Evolutionary conservation across 2,113 vertebrate genomes (phyloP).

Genomic region (Crotalus viridis): DNA sequence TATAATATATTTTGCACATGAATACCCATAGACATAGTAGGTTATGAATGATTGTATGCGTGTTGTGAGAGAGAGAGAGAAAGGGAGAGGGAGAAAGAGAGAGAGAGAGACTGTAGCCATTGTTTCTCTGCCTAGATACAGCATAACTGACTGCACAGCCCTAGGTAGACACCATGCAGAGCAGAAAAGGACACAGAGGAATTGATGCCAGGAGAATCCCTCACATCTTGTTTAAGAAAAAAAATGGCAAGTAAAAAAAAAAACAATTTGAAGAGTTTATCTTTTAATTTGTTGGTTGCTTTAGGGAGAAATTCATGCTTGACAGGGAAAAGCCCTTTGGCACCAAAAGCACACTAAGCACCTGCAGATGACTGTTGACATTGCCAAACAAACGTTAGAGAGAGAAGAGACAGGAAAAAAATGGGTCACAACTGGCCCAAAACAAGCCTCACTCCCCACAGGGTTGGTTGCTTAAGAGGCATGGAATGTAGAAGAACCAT

Average conservation of each 20-base stretch:
- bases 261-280: slow-evolving; percentile 10
- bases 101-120: not conserved
- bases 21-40: not conserved
- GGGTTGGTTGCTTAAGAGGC: not conserved
- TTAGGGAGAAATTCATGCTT: slow-evolving; percentile 24
- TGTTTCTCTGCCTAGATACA: slow-evolving; percentile 68
- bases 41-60: not conserved
- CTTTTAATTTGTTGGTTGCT: slow-evolving; percentile 23
- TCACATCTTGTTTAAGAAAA: slow-evolving; percentile 21
- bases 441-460: not conserved
- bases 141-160: slow-evolving; percentile 59
- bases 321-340: not conserved
- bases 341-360: not conserved
- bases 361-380: not conserved
- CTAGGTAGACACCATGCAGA: slow-evolving; percentile 54
- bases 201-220: slow-evolving; percentile 4
- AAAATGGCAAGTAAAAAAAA: not conserved
- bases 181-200: rapidly evolving
- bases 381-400: not conserved
- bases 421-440: not conserved
- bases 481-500: not conserved
- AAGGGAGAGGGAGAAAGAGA: not conserved
- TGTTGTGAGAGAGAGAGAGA: not conserved
- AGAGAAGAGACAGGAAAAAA: not conserved
- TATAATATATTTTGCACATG: slow-evolving; percentile 4